phyloP scores from a whole-genome alignment of 2,113 vertebrate species.

The Shinisaurus crocodilurus region DNA sequence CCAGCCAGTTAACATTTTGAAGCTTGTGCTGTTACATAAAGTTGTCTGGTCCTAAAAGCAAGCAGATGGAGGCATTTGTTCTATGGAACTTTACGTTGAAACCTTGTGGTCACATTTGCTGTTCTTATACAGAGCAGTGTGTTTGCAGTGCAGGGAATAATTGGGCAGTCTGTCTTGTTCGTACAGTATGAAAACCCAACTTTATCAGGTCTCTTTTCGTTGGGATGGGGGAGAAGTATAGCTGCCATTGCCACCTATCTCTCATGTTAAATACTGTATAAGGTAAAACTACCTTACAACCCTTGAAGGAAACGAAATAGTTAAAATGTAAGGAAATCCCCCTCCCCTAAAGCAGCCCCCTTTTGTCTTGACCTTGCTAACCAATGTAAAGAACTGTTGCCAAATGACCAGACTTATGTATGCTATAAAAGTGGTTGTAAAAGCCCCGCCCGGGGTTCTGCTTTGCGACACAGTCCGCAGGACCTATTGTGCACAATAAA shows the following conservation, averaged over 20 bases:
- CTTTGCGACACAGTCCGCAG: too few species aligned
- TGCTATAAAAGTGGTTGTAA: too few species aligned
- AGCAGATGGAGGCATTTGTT: background rate
- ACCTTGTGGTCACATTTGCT: background rate
- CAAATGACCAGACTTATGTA: too few species aligned
- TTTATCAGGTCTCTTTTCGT: background rate
- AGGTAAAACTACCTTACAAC: background rate
- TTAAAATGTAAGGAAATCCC: too few species aligned
- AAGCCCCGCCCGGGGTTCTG: too few species aligned
- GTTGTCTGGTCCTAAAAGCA: background rate
- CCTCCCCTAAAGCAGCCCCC: too few species aligned
- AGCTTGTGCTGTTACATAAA: background rate
- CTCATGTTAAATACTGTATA: background rate
- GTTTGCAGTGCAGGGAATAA: background rate
- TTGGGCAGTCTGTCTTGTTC: background rate
- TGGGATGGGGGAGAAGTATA: background rate
- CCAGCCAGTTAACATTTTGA: background rate
- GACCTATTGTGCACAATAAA: too few species aligned
- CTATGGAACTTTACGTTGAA: background rate
- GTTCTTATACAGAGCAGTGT: background rate
- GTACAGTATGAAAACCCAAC: background rate
- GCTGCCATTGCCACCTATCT: background rate
- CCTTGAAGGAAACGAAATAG: too few species aligned
- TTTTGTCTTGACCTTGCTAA: too few species aligned
- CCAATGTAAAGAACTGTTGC: too few species aligned